Evolutionary conservation across 1,140 invertebrate genomes (phyloP).

Genomic region (Drosophila lacteicornis): DNA sequence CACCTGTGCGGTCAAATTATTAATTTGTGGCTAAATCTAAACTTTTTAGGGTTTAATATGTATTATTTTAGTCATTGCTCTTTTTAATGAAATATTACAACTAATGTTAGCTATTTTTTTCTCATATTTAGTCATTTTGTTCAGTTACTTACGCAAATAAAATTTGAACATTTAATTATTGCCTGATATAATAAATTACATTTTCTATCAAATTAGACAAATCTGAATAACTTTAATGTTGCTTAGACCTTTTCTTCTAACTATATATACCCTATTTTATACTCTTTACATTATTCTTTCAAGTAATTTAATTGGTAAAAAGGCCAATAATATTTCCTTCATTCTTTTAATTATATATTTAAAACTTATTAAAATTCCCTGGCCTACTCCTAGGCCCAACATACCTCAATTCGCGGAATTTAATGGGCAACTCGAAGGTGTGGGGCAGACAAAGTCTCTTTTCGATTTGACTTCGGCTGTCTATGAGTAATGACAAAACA

Average conservation of each 20-base stretch:
- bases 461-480: conserved; percentile 19
- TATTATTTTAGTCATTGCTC: no score
- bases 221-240: no score
- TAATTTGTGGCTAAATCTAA: no score
- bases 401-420: background rate
- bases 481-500: conserved; percentile 53
- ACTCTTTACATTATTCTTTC: background rate
- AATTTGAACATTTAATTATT: background rate
- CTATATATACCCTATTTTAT: background rate
- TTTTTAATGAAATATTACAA: no score
- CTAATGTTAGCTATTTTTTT: no score
- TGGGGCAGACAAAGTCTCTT: conserved; percentile 45
- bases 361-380: background rate
- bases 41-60: no score
- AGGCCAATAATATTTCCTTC: background rate
- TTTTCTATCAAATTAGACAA: background rate
- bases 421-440: conserved; percentile 34
- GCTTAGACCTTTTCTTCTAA: background rate
- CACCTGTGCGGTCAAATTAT: no score
- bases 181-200: background rate
- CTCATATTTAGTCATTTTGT: no score
- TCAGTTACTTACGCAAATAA: no score
- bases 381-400: background rate
- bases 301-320: background rate
- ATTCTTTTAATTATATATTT: background rate